These are phyloP conservation scores for Eristalis tenax DNA, from an alignment of 2,888 invertebrate genomes.

Conservation along the genomic window DNA sequence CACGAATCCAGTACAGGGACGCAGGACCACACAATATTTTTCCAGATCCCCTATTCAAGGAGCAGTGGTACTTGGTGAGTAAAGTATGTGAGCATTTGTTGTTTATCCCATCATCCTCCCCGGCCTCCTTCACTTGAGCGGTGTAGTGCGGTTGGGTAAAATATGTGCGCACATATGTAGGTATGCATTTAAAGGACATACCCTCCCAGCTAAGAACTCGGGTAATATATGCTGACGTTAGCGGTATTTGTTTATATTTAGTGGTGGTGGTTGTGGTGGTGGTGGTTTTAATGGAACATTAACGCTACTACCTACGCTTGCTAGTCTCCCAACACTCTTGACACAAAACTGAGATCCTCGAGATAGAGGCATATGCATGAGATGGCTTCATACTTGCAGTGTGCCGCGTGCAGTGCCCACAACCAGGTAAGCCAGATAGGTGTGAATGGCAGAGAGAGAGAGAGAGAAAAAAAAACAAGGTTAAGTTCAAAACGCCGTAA, in stretches of 20 bases:
- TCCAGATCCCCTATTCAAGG: slow-evolving; percentile 95
- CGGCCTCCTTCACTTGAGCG: slow-evolving; percentile 40
- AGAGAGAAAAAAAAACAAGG: too few species aligned
- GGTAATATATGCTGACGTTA: slow-evolving; percentile 30
- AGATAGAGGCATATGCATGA: slow-evolving; percentile 41
- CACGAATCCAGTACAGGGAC: slow-evolving; percentile 80
- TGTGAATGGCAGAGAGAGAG: neutral
- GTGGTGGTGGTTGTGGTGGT: neutral
- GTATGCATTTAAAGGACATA: neutral
- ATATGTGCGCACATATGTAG: neutral
- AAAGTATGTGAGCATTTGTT: slow-evolving; percentile 78
- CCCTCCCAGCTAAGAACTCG: slow-evolving; percentile 13
- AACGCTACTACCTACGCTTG: slow-evolving; percentile 35
- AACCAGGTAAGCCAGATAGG: slow-evolving; percentile 9
- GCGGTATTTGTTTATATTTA: slow-evolving; percentile 29
- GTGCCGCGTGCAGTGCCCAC: slow-evolving; percentile 43
- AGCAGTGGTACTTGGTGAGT: slow-evolving; percentile 99
- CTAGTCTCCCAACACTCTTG: slow-evolving; percentile 42
- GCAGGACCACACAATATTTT: slow-evolving; percentile 85
- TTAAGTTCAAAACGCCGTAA: slow-evolving; percentile 65
- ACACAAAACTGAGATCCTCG: slow-evolving; percentile 51
- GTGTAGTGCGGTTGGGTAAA: slow-evolving; percentile 37
- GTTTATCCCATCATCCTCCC: slow-evolving; percentile 27
- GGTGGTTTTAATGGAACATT: slow-evolving; percentile 28
- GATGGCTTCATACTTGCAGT: slow-evolving; percentile 27